Percentiles rank a stretch among this genome's conserved stretches.
phyloP scores from a whole-genome alignment of 2,113 vertebrate species.

The Oceanites oceanicus region DNA sequence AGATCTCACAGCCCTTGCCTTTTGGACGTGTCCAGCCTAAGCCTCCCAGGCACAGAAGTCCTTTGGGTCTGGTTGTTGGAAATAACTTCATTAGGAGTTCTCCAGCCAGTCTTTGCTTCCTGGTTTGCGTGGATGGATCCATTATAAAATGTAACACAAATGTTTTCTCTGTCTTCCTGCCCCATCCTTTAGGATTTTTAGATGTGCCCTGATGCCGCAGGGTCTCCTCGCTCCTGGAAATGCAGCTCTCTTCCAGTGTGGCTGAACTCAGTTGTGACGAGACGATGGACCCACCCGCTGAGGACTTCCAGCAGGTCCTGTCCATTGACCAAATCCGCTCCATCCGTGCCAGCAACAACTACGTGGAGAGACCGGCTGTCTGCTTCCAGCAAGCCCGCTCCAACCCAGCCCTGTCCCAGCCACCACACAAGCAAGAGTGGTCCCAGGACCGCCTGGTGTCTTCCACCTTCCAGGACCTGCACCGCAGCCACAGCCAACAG shows the following conservation, averaged over 20 bases:
- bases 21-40: background rate
- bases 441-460: constrained; percentile 71
- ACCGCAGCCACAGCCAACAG: constrained; percentile 87
- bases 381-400: constrained; percentile 77
- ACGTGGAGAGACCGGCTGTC: constrained; percentile 88
- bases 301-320: constrained; percentile 90
- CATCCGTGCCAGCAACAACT: constrained; percentile 94
- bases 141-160: background rate
- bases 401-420: constrained; percentile 80
- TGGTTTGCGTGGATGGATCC: background rate
- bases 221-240: constrained; percentile 46
- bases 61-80: background rate
- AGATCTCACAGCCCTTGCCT: background rate
- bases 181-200: constrained; percentile 80
- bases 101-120: background rate
- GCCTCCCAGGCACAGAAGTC: background rate
- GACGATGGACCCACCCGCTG: constrained; percentile 80
- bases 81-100: background rate
- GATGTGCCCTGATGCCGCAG: constrained; percentile 85
- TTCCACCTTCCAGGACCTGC: constrained; percentile 72
- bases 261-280: constrained; percentile 68
- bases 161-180: background rate
- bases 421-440: constrained; percentile 72
- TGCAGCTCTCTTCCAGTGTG: constrained; percentile 69
- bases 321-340: constrained; percentile 93